Evolutionary conservation across 2,797 vertebrate genomes (phyloP), one percentile per base, ranked within the genome.

Genomic region (Notolepis coatsorum): DNA sequence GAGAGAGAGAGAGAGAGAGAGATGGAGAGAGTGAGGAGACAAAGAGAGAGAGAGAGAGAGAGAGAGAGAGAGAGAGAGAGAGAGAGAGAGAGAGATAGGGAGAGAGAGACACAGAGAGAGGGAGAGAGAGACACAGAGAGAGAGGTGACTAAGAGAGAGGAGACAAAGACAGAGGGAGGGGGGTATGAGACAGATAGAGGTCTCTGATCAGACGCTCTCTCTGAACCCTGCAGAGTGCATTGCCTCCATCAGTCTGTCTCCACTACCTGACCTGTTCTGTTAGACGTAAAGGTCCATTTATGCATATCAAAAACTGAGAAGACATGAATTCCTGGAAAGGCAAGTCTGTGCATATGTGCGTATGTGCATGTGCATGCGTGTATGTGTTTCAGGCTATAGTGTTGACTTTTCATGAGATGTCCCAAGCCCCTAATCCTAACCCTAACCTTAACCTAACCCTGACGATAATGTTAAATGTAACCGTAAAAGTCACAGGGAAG

Each of bases 271-370:
- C 9, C 9, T 23, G 3, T 37, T n/a, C 18, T 10, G 37, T 52
- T 5, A 49, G 12, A 52, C 12, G 17, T 10, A 37, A 42, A 42
- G 25, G 53, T 28, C 37, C 25, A 25, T 8, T 25, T 41, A 30
- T 42, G 31, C 48, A 50, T 31, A 50, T 50, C 48, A 52, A 52
- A 55, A 15, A 23, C 20, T 10, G 42, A 42, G 24, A 55, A 31
- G 33, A 37, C 31, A 38, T 4, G 10, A 50, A n/a, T 15, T 4
- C 15, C 6, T 2, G 20, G 41, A 9, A 42, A 0, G 4, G 25
- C 3, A 13, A 4, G 25, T 30, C 25, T 28, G 27, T 28, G 7
- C 4, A n/a, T 31, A 15, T 50, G 27, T 50, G 28, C 33, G 48
- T 50, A 27, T 31, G 47, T 49, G 27, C 21, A 17, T 35, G 49